phyloP scores from a whole-genome alignment of 2,888 invertebrate genomes.

The Globia sparganii region DNA sequence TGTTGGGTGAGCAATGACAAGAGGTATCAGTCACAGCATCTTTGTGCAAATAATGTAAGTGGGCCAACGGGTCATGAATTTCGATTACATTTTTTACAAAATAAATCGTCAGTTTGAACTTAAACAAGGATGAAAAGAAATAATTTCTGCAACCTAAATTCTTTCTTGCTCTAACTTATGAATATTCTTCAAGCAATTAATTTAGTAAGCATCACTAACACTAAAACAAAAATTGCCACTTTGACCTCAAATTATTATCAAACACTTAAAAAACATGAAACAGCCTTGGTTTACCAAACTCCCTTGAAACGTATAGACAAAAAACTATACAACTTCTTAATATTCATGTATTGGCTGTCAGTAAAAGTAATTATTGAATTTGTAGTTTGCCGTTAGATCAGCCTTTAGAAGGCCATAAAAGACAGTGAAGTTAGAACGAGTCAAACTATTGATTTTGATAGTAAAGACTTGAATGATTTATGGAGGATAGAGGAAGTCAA shows the following conservation, averaged over 20 bases:
- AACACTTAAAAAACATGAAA: conserved; percentile 20
- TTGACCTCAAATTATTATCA: conserved; percentile 53
- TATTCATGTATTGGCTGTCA: conserved; percentile 52
- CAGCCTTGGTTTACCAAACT: conserved; percentile 41
- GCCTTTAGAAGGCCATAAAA: conserved; percentile 46
- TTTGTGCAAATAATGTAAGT: background rate
- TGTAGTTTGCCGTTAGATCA: conserved; percentile 45
- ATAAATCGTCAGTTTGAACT: background rate
- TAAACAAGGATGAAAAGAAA: background rate
- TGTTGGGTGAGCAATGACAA: conserved; percentile 3
- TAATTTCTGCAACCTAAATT: background rate
- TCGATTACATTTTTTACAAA: background rate
- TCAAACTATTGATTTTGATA: background rate
- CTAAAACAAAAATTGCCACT: conserved; percentile 44
- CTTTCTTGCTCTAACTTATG: background rate
- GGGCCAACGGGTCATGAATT: background rate
- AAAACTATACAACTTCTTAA: conserved; percentile 47
- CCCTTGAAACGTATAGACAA: conserved; percentile 58
- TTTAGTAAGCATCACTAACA: background rate
- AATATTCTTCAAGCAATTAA: conserved; percentile 15
- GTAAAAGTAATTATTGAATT: conserved; percentile 61
- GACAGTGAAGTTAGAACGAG: conserved; percentile 29
- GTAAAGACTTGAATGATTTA: conserved; percentile 30
- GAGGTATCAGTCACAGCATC: conserved; percentile 20
- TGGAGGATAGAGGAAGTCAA: conserved; percentile 8